Percentiles rank a stretch among this genome's conserved stretches.
These are phyloP conservation scores for Cairina moschata DNA, from an alignment of 2,113 vertebrate species.

Conservation along the genomic window DNA sequence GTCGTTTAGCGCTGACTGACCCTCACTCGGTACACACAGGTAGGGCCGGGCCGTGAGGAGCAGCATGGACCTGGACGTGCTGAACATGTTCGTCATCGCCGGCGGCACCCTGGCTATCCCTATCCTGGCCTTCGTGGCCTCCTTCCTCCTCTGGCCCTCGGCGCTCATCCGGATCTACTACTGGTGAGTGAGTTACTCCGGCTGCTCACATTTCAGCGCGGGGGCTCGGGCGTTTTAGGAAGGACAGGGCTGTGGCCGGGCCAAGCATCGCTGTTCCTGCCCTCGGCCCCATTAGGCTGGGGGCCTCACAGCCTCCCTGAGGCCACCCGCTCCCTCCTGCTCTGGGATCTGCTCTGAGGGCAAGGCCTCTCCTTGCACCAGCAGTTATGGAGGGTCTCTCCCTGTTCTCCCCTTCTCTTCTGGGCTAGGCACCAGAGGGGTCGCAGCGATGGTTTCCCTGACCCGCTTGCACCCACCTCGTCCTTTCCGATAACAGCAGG, in stretches of 20 bases:
- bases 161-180: constrained; percentile 87
- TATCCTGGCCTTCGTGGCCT: constrained; percentile 85
- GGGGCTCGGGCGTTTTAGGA: not conserved
- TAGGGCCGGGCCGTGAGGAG: not conserved
- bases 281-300: not conserved
- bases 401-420: not conserved
- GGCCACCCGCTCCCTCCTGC: not conserved
- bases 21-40: constrained; percentile 34
- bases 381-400: not conserved
- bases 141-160: constrained; percentile 88
- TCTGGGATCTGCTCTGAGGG: not conserved
- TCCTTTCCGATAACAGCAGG: not conserved
- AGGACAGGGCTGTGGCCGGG: not conserved
- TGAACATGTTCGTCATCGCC: constrained; percentile 87
- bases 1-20: not conserved
- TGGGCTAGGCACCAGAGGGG: not conserved
- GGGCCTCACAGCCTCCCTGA: not conserved
- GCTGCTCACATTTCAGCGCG: fast-evolving
- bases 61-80: constrained; percentile 87
- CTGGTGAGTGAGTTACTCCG: constrained; percentile 79
- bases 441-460: not conserved
- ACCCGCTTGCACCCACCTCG: not conserved
- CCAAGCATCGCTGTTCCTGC: fast-evolving
- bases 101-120: constrained; percentile 87
- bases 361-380: not conserved